Base-by-base conservation (phyloP, 2,113 vertebrate species). In the Numida meleagris region DNA sequence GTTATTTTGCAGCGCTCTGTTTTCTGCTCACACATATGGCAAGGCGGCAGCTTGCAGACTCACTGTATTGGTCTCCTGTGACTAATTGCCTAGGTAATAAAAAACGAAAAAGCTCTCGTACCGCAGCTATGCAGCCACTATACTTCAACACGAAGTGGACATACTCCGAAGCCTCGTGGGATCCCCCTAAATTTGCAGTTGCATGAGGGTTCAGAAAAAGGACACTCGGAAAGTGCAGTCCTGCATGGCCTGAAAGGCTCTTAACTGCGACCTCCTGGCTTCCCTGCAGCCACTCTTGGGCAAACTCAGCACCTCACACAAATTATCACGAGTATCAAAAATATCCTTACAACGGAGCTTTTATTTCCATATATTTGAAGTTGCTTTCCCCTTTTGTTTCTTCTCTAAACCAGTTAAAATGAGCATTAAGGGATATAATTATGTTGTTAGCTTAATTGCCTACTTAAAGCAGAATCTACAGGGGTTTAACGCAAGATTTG, bases 381-480 rank as follows among this genome's bases (percentile, higher is more conserved):
- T 84, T 76, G 80, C 83, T 95, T 96, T 95, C 96, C 91, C 92
- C 93, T 96, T 98, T 98, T 98, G 96, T 98, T 98, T 98, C 96
- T 93, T 95, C 96, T 95, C 89, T 97, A 97, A 98, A 97, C 97
- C 62, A 9, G 97, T 97, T 97, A 98, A 97, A 98, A 98, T 97
- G 97, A 98, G 97, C 96, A 97, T 94, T 95, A 96, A 98, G 96
- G 97, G 97, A 97, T 98, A 97, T 97, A 98, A 98, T 98, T 98
- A 98, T 96, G 95, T 98, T 98, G 97, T 98, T 98, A 98, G 96
- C 95, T 96, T 98, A 98, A 98, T 98, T 98, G 97, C 97, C 97
- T 98, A 97, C 97, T 98, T 98, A 97, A 97, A 98, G 97, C 94
- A 96, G 96, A 98, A 98, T 97, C 98, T 97, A 97, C 97, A 73